Evolutionary conservation across 2,113 vertebrate genomes (phyloP), one percentile per base, ranked within the genome.

Genomic region (Tachysurus fulvidraco): DNA sequence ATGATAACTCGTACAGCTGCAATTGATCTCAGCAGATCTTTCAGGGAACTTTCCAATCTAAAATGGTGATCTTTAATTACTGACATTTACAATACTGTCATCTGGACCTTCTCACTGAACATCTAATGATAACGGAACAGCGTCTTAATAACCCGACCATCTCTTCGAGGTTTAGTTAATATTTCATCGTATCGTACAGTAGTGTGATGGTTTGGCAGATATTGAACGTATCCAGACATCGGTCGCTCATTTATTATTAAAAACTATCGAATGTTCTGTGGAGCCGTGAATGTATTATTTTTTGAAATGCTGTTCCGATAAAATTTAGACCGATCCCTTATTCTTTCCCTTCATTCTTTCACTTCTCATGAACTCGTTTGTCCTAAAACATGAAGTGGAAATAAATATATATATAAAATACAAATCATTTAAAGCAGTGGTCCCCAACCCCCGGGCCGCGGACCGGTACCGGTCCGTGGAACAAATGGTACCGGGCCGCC

Each of bases 231-330:
- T 50, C 44, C 73, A 50, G 44, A 50, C 41, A 50, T 6, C 11
- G 25, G 21, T 76, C 10, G 25, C 21, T 25, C 73, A 50, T 76
- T 76, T 76, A 76, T 76, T 76, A 76, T 74, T 76, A 76, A 76
- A 76, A 50, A 76, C 44, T 14, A 25, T 7, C 14, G 73, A 76
- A 50, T 13, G 23, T n/a, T 50, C 12, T 1, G 1, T 76, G 21
- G 11, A 50, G 44, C 44, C 13, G 21, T 50, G 23, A 50, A 25
- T 13, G 21, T n/a, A 44, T 12, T 46, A 3, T 74, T 36, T 14
- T 67, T 14, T 30, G 14, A 25, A 64, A 64, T 64, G 21, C 60
- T 62, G 7, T 23, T 65, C 12, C 4, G 12, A 36, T 16, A 21
- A 71, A 71, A 41, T 17, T 41, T 44, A 9, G 4, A 44, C 19